Conservation (phyloP, 2,797 vertebrate species). For the Tolypeutes matacus region DNA sequence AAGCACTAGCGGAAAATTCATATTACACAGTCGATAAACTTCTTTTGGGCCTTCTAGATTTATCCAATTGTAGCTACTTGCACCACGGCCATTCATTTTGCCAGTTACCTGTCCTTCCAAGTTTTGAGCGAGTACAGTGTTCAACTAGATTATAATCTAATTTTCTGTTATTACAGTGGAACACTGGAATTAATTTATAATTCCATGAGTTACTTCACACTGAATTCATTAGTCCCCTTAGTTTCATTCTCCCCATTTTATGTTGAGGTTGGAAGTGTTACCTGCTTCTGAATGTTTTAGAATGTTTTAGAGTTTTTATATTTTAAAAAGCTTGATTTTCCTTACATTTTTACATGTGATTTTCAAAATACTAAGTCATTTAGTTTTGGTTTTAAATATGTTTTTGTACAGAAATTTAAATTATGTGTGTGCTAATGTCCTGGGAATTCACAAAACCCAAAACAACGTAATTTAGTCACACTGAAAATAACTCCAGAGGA, state of each 20-base stretch:
- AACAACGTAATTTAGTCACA: background rate
- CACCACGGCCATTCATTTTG: background rate
- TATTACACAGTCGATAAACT: background rate
- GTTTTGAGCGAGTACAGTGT: background rate
- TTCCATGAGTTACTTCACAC: background rate
- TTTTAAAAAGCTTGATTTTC: conserved; percentile 13
- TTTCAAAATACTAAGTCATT: conserved; percentile 46
- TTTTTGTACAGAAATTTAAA: conserved; percentile 43
- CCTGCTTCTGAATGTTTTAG: background rate
- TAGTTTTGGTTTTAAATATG: conserved; percentile 43
- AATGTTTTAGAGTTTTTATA: conserved; percentile 8
- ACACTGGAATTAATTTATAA: background rate
- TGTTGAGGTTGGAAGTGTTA: background rate
- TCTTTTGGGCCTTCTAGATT: background rate
- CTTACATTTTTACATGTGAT: background rate
- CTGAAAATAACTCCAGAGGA: background rate
- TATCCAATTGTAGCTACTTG: background rate
- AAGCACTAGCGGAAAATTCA: background rate
- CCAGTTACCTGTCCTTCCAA: background rate
- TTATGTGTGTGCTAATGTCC: background rate
- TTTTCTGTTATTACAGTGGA: background rate
- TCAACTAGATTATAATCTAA: background rate
- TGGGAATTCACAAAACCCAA: conserved; percentile 18
- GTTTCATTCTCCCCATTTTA: conserved; percentile 3
- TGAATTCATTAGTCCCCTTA: conserved; percentile 14